Base-by-base conservation (phyloP, 2,113 vertebrate genomes). In the Dryoscopus gambensis region DNA sequence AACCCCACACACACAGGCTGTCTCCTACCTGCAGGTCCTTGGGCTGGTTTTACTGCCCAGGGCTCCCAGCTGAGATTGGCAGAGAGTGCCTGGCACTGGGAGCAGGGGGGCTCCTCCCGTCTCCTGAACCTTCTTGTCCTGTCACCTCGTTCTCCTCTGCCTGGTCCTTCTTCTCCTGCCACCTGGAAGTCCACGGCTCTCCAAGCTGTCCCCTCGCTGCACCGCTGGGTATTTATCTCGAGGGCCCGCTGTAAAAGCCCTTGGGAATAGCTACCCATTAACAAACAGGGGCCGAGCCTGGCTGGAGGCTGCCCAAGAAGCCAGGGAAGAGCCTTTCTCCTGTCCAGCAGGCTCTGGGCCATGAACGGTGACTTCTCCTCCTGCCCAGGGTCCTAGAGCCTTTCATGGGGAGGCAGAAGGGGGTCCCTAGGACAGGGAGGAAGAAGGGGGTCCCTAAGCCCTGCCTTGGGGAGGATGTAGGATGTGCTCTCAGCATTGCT, bases 401-500 rank as follows among this genome's bases (percentile, higher is more conserved):
- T 35, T 20, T 14, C 11, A 12, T 5, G 9, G 35, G 53, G 67
- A 33, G 25, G 28, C 6, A 70, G 89, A 56, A 25, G 5, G 15
- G n/a, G 33, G 30, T 28, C 37, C 15, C 22, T 18, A 35, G 27
- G 39, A 33, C 7, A 13, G 31, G 53, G 71, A 49, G 39, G 62
- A 46, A 24, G 17, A 24, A 37, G 19, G 11, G 15, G 7, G 16
- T 44, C 53, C 49, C 24, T n/a, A 55, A 57, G 8, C n/a, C 15
- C 37, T 77, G 55, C 46, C 37, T 37, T 25, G 39, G 4, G 23
- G 55, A 28, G 5, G 23, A 42, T 15, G 50, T 5, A 49, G 69
- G 21, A 20, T 18, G 0, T 0, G 3, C 17, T 56, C 30, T 15
- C 4, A 9, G 20, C 28, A 8, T 59, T 0, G 0, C 52, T 59